A percentile compares a stretch with the other conserved stretches of the same genome.
These are phyloP conservation scores for Terebella lapidaria DNA, from an alignment of 2,888 invertebrate genomes.

Conservation along the genomic window DNA sequence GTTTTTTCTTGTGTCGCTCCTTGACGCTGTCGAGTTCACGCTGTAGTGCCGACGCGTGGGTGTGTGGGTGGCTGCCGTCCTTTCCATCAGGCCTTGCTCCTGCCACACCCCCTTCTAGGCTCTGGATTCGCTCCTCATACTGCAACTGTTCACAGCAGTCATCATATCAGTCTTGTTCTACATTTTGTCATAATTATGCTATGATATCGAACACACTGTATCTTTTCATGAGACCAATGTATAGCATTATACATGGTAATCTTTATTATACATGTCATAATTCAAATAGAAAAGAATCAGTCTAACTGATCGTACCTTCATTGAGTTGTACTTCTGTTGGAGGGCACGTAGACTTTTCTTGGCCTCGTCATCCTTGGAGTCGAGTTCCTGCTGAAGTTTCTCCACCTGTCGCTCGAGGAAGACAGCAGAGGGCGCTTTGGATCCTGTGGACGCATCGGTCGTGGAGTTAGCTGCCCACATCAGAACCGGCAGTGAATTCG, in stretches of 20 bases:
- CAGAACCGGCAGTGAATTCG: conserved; percentile 47
- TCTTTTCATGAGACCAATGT: not conserved
- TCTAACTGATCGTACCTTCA: conserved; percentile 38
- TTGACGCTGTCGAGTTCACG: conserved; percentile 42
- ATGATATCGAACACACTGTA: too few species aligned
- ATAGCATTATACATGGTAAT: not conserved
- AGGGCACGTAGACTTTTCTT: conserved; percentile 38
- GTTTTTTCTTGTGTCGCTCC: conserved; percentile 35
- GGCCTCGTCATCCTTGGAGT: conserved; percentile 40
- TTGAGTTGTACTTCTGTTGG: conserved; percentile 47
- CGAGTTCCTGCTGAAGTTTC: conserved; percentile 43
- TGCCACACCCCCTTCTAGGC: conserved; percentile 39
- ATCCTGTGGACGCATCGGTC: conserved; percentile 10
- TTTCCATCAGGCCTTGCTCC: conserved; percentile 28
- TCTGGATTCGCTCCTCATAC: conserved; percentile 45
- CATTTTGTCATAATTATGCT: too few species aligned
- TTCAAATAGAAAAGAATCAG: too few species aligned
- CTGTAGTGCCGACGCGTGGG: conserved; percentile 40
- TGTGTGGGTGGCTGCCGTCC: conserved; percentile 36
- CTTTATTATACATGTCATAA: not conserved
- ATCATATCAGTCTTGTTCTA: too few species aligned
- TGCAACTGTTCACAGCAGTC: conserved; percentile 35
- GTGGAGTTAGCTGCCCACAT: conserved; percentile 49
- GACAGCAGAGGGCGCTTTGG: conserved; percentile 28
- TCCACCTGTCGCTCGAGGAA: conserved; percentile 41